Conservation (phyloP, 2,797 vertebrate species). For the Sebastes baramenuke region DNA sequence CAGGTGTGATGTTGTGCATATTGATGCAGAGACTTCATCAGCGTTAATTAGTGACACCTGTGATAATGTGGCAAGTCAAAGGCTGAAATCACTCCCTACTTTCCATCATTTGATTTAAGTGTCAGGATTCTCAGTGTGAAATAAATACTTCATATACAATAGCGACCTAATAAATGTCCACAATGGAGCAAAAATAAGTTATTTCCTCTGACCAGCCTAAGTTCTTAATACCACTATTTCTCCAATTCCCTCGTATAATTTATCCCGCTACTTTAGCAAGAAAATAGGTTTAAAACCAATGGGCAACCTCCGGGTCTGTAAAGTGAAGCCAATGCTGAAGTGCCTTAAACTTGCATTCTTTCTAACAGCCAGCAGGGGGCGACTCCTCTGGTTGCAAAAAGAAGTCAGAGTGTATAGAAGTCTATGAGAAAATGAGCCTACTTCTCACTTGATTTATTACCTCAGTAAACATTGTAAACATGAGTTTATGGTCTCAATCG, state of each 20-base stretch:
- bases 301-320: too few species aligned
- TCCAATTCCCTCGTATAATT: background rate
- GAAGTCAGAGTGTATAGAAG: too few species aligned
- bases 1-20: background rate
- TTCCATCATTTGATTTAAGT: background rate
- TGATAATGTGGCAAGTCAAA: background rate
- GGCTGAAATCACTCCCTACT: background rate
- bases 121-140: background rate
- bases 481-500: too few species aligned
- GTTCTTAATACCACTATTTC: background rate
- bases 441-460: too few species aligned
- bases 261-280: background rate
- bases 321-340: too few species aligned
- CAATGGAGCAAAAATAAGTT: background rate
- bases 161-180: background rate
- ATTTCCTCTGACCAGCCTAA: background rate
- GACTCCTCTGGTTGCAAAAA: too few species aligned
- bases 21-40: background rate
- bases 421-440: too few species aligned
- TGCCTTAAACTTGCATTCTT: too few species aligned
- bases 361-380: too few species aligned
- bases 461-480: too few species aligned
- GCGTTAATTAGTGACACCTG: background rate
- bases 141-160: background rate
- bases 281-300: background rate